A percentile compares a stretch with the other conserved stretches of the same genome.
Evolutionary conservation across 2,888 invertebrate genomes (phyloP).

Genomic region (Scaptomyza parva): DNA sequence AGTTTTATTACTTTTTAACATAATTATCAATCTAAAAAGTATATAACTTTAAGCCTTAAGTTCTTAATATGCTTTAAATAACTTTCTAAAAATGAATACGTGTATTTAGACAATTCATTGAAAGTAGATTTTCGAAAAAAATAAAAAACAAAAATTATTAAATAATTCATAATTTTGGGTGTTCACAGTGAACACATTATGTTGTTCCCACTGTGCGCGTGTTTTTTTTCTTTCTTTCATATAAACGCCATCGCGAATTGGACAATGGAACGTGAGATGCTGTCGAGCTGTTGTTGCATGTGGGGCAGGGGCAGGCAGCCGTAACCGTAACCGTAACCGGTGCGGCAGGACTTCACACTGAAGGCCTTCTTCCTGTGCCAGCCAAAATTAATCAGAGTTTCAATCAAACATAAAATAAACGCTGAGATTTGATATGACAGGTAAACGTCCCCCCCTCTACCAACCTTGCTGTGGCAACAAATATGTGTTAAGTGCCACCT

Average conservation of each 20-base stretch:
- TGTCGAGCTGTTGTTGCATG: slow-evolving; percentile 24
- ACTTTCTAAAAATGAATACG: too few species aligned
- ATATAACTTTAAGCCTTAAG: too few species aligned
- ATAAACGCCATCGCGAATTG: slow-evolving; percentile 50
- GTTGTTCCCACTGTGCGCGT: slow-evolving; percentile 19
- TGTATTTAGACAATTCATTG: too few species aligned
- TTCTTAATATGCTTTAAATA: too few species aligned
- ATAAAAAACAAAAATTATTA: background rate
- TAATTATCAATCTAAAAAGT: background rate
- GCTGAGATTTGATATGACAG: slow-evolving; percentile 69
- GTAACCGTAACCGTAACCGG: slow-evolving; percentile 8
- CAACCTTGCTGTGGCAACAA: slow-evolving; percentile 23
- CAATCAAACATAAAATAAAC: slow-evolving; percentile 78
- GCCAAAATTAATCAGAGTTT: slow-evolving; percentile 75
- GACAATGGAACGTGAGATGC: slow-evolving; percentile 52
- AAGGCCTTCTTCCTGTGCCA: slow-evolving; percentile 16
- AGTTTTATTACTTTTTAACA: background rate
- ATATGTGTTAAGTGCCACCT: slow-evolving; percentile 61
- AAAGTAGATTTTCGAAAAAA: background rate
- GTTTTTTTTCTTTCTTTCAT: too few species aligned
- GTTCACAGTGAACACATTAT: background rate
- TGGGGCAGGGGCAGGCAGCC: slow-evolving; percentile 2
- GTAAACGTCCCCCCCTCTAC: background rate
- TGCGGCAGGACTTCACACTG: slow-evolving; percentile 7
- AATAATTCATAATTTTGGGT: too few species aligned